Percentiles rank a stretch among this genome's conserved stretches.
Conservation (phyloP, 2,113 vertebrate genomes). For the Pseudorasbora parva region DNA sequence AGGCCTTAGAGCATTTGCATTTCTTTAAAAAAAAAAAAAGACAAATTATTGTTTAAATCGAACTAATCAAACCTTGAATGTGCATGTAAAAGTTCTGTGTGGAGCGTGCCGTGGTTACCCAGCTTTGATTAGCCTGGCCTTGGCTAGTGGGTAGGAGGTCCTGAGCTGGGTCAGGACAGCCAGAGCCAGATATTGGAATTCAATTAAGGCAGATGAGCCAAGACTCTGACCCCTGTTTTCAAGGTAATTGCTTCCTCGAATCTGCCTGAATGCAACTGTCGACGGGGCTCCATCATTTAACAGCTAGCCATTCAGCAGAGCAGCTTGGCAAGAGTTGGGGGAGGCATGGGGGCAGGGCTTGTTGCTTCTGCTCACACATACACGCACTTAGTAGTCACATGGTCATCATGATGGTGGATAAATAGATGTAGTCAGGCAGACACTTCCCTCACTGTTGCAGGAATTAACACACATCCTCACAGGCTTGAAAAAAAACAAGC, state of each 20-base stretch:
- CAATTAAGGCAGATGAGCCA: slow-evolving; percentile 82
- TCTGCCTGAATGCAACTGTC: slow-evolving; percentile 68
- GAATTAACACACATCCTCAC: slow-evolving; percentile 38
- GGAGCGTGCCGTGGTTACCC: slow-evolving; percentile 53
- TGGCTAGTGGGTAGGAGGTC: slow-evolving; percentile 70
- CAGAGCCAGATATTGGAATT: slow-evolving; percentile 84
- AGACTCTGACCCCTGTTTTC: slow-evolving; percentile 82
- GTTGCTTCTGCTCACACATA: slow-evolving; percentile 40
- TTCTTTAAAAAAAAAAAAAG: background rate
- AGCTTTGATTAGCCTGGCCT: slow-evolving; percentile 70
- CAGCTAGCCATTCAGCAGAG: slow-evolving; percentile 67
- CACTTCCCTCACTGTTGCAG: slow-evolving; percentile 32
- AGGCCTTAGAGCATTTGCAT: background rate
- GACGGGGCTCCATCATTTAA: slow-evolving; percentile 72
- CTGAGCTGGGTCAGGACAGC: slow-evolving; percentile 73
- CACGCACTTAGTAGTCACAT: slow-evolving; percentile 45
- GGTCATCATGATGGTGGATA: slow-evolving; percentile 43
- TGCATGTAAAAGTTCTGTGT: slow-evolving; percentile 24
- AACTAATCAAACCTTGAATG: background rate
- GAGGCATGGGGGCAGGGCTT: background rate
- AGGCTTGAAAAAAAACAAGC: slow-evolving; percentile 53
- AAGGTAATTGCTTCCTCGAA: slow-evolving; percentile 84
- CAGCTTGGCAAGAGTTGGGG: slow-evolving; percentile 58
- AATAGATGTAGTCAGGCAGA: slow-evolving; percentile 48
- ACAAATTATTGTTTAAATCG: background rate